Base-by-base conservation (phyloP, 2,888 invertebrate genomes). In the Patella pellucida region DNA sequence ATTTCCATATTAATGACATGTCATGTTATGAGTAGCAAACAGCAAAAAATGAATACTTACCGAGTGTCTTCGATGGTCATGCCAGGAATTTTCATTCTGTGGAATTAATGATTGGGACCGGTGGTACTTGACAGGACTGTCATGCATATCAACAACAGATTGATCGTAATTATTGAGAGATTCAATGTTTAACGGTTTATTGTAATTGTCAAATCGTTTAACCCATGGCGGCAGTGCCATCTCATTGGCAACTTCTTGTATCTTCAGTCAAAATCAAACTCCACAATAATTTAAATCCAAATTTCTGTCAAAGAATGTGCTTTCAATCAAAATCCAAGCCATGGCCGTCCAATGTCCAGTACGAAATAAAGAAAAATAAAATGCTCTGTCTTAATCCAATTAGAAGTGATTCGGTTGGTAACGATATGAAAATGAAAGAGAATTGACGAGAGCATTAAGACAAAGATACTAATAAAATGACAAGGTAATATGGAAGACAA, bases 201-300 rank as follows among this genome's bases (percentile, higher is more conserved):
- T 62, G 62, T 23, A 62, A 62, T 62, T 62, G 19, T 62, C 62
- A 62, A 62, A 62, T 19, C 23, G 62, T 23, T 23, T 62, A 62
- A 62, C 62, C 62, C 62, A 62, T 23, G 62, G 23, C 14, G 62
- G 62, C 62, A 62, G 19, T 23, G 62, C 62, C 62, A 62, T 62
- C 23, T 41, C 41, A 41, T 41, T 41, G 9, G 41, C 9, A 41
- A 41, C 41, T 41, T 41, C 41, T 41, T 41, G 41, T 23, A 62
- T 23, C 19, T 62, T 23, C 23, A 62, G 5, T 62, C 23, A 62
- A 62, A 62, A 15, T 23, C 9, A 62, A 62, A 62, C 19, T 62
- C 23, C 62, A 62, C 19, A 62, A 19, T 23, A n/a, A 62, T 19
- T 23, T 23, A 62, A 62, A 62, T 62, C 62, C 62, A 62, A 62